Evolutionary conservation across 1,140 invertebrate genomes (phyloP).

Genomic region (Armadillidium nasatum): DNA sequence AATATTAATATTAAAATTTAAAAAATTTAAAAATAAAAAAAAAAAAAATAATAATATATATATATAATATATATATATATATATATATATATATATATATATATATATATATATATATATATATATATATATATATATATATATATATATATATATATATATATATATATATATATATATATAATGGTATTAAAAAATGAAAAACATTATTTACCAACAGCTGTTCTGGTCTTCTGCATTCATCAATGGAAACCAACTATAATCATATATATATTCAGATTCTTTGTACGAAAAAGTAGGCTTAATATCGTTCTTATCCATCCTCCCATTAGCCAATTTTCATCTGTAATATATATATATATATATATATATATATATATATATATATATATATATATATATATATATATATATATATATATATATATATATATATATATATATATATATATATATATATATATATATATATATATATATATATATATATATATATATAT

Average conservation of each 20-base stretch:
- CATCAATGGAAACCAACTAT: not conserved
- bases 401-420: not conserved
- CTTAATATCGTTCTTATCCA: not conserved
- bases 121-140: too few relatives aligned
- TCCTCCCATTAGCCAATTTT: not conserved
- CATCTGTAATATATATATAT: constrained; percentile 4
- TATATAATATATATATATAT: not conserved
- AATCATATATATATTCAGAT: not conserved
- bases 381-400: not conserved
- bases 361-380: constrained; percentile 2
- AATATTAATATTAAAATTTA: not conserved
- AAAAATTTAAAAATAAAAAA: not conserved
- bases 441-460: not conserved
- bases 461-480: not conserved
- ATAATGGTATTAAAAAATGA: not conserved
- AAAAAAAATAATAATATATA: not conserved
- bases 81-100: too few relatives aligned
- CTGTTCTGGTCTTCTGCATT: not conserved
- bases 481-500: not conserved
- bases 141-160: too few relatives aligned
- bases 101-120: too few relatives aligned
- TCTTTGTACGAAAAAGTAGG: not conserved
- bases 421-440: constrained; percentile 6
- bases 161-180: too few relatives aligned
- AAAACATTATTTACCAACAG: not conserved